Evolutionary conservation across 2,888 invertebrate species (phyloP).

Genomic region (Drosophila incognita): DNA sequence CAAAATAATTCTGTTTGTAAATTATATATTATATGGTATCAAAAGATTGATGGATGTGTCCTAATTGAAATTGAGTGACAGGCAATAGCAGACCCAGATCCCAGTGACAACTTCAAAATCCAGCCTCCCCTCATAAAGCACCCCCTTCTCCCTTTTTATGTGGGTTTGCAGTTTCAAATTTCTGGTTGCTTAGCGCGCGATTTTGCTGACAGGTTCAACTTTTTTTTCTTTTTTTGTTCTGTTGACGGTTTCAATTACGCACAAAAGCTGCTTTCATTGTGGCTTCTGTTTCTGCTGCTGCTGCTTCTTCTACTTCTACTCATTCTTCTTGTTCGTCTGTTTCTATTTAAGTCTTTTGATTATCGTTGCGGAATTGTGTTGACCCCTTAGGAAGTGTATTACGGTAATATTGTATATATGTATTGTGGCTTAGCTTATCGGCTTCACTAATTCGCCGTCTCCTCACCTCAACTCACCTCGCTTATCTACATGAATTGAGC

Average conservation of each 20-base stretch:
- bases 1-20: not conserved
- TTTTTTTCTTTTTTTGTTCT: not conserved
- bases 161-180: constrained; percentile 48
- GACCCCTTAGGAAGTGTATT: constrained; percentile 23
- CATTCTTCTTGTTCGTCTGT: not conserved
- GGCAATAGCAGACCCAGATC: not conserved
- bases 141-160: constrained; percentile 17
- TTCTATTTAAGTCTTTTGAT: not conserved
- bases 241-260: constrained; percentile 31
- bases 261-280: constrained; percentile 18
- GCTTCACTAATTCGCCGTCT: constrained; percentile 37
- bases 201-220: constrained; percentile 56
- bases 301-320: not conserved
- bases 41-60: constrained; percentile 38
- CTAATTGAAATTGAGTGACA: constrained; percentile 61
- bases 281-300: not conserved
- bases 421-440: constrained; percentile 7
- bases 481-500: constrained; percentile 47
- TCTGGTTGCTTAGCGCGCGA: constrained; percentile 14
- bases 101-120: not conserved
- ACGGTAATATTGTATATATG: not conserved
- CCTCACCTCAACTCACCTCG: constrained; percentile 17
- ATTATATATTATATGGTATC: no score
- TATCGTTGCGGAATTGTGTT: not conserved
- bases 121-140: not conserved